phyloP scores from a whole-genome alignment of 1,140 invertebrate species.

The Acromyrmex heyeri region DNA sequence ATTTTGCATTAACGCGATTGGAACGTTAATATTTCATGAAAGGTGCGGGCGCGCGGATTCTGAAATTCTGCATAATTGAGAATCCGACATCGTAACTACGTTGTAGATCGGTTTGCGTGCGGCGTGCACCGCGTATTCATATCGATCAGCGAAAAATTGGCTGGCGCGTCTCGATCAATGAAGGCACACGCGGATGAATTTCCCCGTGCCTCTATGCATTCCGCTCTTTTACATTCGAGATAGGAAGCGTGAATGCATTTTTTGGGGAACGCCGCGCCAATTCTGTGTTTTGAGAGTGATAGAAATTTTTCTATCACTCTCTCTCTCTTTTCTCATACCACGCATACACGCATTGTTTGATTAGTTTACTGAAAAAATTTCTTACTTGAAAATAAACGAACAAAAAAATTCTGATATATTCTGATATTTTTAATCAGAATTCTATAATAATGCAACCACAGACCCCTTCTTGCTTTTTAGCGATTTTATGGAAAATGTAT shows the following conservation, averaged over 20 bases:
- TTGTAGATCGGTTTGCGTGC: slow-evolving; percentile 8
- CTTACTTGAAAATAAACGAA: no score
- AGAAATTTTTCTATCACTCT: neutral
- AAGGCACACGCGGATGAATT: neutral
- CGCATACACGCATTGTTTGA: no score
- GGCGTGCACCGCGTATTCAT: slow-evolving; percentile 25
- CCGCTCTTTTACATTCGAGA: neutral
- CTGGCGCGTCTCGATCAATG: slow-evolving; percentile 26
- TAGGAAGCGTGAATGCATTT: neutral
- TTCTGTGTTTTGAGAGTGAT: no score
- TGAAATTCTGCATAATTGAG: slow-evolving; percentile 73
- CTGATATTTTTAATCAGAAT: no score
- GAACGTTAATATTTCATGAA: slow-evolving; percentile 73
- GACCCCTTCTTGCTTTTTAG: neutral
- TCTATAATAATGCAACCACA: no score
- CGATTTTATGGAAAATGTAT: neutral
- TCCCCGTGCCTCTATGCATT: neutral
- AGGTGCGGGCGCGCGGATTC: slow-evolving; percentile 19
- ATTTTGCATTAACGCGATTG: slow-evolving; percentile 66
- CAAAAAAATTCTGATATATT: no score
- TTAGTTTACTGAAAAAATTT: no score
- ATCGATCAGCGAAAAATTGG: slow-evolving; percentile 70
- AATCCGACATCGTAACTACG: slow-evolving; percentile 33
- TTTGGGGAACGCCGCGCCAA: neutral
- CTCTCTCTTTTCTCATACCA: no score